These are phyloP conservation scores for Trogon melanurus DNA, from an alignment of 2,113 vertebrate genomes.

Conservation along the genomic window DNA sequence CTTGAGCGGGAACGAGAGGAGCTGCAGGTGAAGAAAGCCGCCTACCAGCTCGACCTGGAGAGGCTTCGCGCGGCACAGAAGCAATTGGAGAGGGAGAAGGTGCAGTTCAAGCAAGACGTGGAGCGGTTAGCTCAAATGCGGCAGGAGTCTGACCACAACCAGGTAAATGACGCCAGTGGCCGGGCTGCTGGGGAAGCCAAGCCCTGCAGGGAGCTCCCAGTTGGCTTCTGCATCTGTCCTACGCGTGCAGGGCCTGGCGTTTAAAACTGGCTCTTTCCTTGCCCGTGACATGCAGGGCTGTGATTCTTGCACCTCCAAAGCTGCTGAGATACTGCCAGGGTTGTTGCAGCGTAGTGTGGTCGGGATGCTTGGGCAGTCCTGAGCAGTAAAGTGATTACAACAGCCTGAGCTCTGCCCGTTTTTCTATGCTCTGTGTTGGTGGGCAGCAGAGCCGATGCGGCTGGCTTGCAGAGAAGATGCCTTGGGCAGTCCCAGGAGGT, in stretches of 20 bases:
- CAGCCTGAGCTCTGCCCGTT: background rate
- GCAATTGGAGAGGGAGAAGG: slow-evolving; percentile 87
- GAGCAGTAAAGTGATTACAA: background rate
- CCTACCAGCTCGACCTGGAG: slow-evolving; percentile 90
- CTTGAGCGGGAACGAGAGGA: slow-evolving; percentile 79
- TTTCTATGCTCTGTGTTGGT: background rate
- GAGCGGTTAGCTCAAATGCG: slow-evolving; percentile 76
- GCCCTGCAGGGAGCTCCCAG: background rate
- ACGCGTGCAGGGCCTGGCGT: accelerated
- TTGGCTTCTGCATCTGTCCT: background rate
- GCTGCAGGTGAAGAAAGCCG: slow-evolving; percentile 79
- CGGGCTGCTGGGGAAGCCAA: background rate
- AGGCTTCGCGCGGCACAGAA: slow-evolving; percentile 85
- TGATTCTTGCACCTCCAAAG: background rate
- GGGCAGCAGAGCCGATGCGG: background rate
- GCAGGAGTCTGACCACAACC: slow-evolving; percentile 29
- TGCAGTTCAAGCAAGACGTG: slow-evolving; percentile 79
- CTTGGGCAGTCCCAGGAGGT: background rate
- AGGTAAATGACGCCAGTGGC: background rate
- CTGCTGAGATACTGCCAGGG: background rate
- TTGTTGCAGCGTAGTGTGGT: accelerated
- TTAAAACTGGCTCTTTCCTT: background rate
- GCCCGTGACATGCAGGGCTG: background rate
- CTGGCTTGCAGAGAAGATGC: background rate
- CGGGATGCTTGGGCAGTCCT: background rate